Evolutionary conservation across 2,888 invertebrate species (phyloP), one percentile per base, ranked within the genome.

Genomic region (Ormyrus pomaceus): DNA sequence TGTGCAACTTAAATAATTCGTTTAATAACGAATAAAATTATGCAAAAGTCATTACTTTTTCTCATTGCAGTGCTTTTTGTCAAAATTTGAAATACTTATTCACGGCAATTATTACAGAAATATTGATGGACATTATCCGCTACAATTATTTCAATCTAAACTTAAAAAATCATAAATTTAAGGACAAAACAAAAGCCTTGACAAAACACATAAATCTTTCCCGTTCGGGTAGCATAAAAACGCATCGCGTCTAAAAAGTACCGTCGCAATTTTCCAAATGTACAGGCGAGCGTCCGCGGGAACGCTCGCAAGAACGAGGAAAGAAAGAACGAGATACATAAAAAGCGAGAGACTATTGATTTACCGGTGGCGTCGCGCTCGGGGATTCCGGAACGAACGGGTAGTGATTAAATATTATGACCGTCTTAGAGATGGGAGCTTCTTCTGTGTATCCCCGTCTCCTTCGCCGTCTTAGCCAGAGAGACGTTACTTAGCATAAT

Each of bases 401-500:
- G 86, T 87, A 86, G 89, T 88, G 89, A 90, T 90, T 89, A 90
- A 90, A 90, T 90, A 90, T 90, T 90, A 90, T 90, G 90, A 90
- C 89, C 89, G 86, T 87, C 87, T 87, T 85, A 86, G 87, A 86
- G 84, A 85, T 85, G 80, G 61, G 55, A 13, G 19, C 84, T 34
- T 83, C 86, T 84, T 84, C 85, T 84, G 85, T 83, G 34, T 34
- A 83, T 86, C 85, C 84, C 83, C 83, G 83, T 45, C 48, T 53
- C 46, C 10, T 51, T 80, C 75, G 66, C 50, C 68, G 64, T 62
- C 64, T 56, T 62, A n/a, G 34, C 71, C 76, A 74, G 80, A 86
- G 84, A 86, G 86, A 87, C 87, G 87, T 89, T 88, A 90, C 90
- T 90, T 90, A 89, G 88, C 86, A 89, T 90, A 90, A 90, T 90